phyloP scores from a whole-genome alignment of 53 echinoderm and acorn worm species.

The Crossaster papposus region DNA sequence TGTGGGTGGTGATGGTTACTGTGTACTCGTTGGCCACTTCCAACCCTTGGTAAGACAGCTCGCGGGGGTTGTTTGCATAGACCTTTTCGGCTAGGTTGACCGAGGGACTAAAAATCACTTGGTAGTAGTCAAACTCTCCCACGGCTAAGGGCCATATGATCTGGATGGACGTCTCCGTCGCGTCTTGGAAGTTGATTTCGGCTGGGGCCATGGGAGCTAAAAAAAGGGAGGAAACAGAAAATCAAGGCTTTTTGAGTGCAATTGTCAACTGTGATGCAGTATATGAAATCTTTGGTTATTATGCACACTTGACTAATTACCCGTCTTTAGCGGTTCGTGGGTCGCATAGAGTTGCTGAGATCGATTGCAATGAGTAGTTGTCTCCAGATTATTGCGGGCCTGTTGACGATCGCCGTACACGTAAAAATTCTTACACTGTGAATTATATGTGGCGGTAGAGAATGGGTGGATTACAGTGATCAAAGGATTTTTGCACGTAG shows the following conservation, averaged over 20 bases:
- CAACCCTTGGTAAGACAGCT: constrained; percentile 43
- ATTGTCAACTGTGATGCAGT: background rate
- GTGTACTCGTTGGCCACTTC: constrained; percentile 59
- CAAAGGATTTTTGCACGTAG: too few relatives aligned
- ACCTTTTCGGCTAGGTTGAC: background rate
- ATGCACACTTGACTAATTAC: too few relatives aligned
- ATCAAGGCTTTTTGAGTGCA: background rate
- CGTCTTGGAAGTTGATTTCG: constrained; percentile 12
- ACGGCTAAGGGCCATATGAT: constrained; percentile 36
- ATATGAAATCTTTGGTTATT: too few relatives aligned
- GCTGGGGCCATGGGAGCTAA: constrained; percentile 32
- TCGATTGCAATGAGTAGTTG: too few relatives aligned
- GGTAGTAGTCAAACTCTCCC: constrained; percentile 53
- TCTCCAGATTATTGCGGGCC: too few relatives aligned
- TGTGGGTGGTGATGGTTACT: constrained; percentile 47
- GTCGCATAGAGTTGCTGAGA: too few relatives aligned
- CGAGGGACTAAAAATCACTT: constrained; percentile 17
- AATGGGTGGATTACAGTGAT: too few relatives aligned
- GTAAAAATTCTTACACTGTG: too few relatives aligned
- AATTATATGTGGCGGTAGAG: too few relatives aligned
- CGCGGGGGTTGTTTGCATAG: background rate
- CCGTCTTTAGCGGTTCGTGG: too few relatives aligned
- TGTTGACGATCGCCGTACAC: too few relatives aligned
- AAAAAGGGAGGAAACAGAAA: background rate
- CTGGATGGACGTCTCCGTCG: constrained; percentile 44